Conservation (phyloP, 2,888 invertebrate genomes). For the Caenorhabditis becei region DNA sequence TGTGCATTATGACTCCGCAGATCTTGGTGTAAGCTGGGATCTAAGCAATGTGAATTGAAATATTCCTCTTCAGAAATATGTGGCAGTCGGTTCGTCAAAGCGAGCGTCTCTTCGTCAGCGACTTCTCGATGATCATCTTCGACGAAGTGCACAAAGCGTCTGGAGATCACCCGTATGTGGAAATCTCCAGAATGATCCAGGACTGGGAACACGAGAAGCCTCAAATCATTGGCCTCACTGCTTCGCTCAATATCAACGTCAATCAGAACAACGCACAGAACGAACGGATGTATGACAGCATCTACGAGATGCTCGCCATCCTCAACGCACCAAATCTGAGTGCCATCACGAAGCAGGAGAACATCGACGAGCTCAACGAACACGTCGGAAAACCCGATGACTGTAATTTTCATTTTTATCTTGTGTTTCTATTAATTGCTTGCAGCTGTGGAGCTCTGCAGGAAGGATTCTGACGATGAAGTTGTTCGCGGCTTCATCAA, state of each 20-base stretch:
- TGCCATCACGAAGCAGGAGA: constrained; percentile 46
- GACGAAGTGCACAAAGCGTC: constrained; percentile 79
- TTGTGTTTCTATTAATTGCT: background rate
- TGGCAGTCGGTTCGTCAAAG: constrained; percentile 67
- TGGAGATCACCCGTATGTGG: constrained; percentile 59
- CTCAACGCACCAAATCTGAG: constrained; percentile 58
- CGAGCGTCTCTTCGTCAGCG: constrained; percentile 76
- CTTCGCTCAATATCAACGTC: constrained; percentile 44
- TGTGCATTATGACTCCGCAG: constrained; percentile 76
- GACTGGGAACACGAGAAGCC: constrained; percentile 59
- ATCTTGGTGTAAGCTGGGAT: constrained; percentile 69
- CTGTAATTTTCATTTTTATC: constrained; percentile 13
- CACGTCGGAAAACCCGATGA: constrained; percentile 64
- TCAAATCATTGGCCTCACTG: constrained; percentile 60
- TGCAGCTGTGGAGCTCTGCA: constrained; percentile 48
- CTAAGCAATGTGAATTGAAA: background rate
- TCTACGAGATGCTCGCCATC: constrained; percentile 60
- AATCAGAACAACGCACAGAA: background rate
- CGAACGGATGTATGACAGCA: constrained; percentile 36
- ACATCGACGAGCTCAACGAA: constrained; percentile 53
- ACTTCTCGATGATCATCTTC: constrained; percentile 77
- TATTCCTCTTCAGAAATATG: constrained; percentile 71
- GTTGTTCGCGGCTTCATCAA: constrained; percentile 22
- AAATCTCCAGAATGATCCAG: constrained; percentile 48
- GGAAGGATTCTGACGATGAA: background rate